Conservation (phyloP, 2,113 vertebrate genomes). For the Dicrurus megarhynchus region DNA sequence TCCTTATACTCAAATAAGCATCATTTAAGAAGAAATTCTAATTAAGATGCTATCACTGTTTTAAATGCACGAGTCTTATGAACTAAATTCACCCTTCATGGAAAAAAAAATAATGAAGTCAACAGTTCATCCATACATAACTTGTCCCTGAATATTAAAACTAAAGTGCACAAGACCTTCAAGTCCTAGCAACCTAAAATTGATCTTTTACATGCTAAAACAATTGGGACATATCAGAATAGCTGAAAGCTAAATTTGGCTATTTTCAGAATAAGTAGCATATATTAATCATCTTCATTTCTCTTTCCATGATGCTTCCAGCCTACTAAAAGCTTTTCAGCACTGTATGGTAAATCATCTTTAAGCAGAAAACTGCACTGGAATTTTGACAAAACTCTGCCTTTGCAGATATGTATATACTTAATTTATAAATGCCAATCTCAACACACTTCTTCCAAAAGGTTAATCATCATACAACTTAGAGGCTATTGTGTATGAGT, state of each 20-base stretch:
- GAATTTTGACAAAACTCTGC: not conserved
- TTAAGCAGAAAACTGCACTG: not conserved
- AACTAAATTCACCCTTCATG: not conserved
- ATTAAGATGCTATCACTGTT: not conserved
- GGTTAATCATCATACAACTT: not conserved
- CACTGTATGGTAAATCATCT: not conserved
- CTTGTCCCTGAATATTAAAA: not conserved
- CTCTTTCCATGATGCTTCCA: not conserved
- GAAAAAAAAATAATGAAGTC: not conserved
- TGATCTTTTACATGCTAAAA: not conserved
- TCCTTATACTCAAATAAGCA: not conserved
- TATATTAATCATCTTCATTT: not conserved
- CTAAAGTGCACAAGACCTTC: not conserved
- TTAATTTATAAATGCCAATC: not conserved
- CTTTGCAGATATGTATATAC: not conserved
- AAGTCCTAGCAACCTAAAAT: not conserved
- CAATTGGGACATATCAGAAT: not conserved
- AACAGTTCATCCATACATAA: not conserved
- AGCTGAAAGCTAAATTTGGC: not conserved
- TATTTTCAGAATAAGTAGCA: not conserved
- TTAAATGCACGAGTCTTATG: not conserved
- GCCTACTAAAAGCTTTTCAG: not conserved
- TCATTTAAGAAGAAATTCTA: not conserved
- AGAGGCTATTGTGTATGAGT: not conserved
- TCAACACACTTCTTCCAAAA: not conserved